These are phyloP conservation scores for Echiichthys vipera DNA, from an alignment of 2,797 vertebrate genomes.

Conservation along the genomic window DNA sequence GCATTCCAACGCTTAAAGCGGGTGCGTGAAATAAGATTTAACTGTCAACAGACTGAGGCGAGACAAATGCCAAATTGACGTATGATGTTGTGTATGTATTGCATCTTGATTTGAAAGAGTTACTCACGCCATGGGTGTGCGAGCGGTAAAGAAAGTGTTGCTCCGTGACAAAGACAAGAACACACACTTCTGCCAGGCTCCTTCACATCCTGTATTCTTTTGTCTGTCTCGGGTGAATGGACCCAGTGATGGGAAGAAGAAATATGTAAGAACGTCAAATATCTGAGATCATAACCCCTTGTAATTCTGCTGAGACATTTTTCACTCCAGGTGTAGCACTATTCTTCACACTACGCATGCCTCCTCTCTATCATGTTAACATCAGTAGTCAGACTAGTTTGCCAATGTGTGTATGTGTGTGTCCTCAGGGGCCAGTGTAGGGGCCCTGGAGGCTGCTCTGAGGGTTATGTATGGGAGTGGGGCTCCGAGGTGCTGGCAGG, in stretches of 20 bases:
- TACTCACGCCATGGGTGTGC: constrained; percentile 11
- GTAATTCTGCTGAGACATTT: constrained; percentile 34
- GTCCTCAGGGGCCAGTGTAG: constrained; percentile 33
- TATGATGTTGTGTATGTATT: constrained; percentile 5
- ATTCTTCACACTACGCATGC: constrained; percentile 22
- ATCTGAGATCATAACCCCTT: constrained; percentile 28
- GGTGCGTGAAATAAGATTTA: constrained; percentile 58
- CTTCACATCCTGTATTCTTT: constrained; percentile 52
- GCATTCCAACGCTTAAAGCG: constrained; percentile 13
- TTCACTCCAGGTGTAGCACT: constrained; percentile 20
- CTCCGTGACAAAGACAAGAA: constrained; percentile 47
- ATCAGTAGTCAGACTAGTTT: constrained; percentile 40
- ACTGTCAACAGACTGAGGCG: constrained; percentile 45
- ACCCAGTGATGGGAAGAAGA: constrained; percentile 42
- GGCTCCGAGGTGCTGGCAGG: constrained; percentile 61
- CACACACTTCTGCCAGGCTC: constrained; percentile 41
- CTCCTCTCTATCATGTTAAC: constrained; percentile 55
- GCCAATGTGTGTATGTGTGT: constrained; percentile 17
- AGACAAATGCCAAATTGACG: constrained; percentile 41
- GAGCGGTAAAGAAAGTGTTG: constrained; percentile 28
- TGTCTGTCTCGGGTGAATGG: constrained; percentile 58
- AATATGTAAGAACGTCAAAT: constrained; percentile 50
- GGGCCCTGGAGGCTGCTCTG: constrained; percentile 41
- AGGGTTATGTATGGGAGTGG: constrained; percentile 66
- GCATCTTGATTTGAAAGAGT: constrained; percentile 44